These are phyloP conservation scores for Tanytarsus gracilentus DNA, from an alignment of 2,888 invertebrate species.

Conservation along the genomic window DNA sequence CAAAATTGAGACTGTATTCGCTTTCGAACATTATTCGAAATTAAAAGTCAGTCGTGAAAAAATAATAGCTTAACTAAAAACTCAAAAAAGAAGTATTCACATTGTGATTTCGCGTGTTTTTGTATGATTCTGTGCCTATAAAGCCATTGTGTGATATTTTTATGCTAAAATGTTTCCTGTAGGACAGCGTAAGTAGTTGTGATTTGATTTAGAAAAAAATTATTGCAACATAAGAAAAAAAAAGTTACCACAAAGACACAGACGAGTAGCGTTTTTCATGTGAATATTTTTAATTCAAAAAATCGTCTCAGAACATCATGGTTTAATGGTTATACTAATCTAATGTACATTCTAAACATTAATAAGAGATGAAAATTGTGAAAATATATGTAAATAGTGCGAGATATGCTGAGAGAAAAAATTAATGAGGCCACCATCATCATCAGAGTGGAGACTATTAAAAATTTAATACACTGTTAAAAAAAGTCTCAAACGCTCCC, in stretches of 20 bases:
- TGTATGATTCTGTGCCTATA: slow-evolving; percentile 35
- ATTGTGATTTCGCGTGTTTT: slow-evolving; percentile 39
- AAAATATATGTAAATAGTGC: neutral
- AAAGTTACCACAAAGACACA: slow-evolving; percentile 2
- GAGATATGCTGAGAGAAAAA: neutral
- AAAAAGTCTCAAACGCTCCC: too few relatives aligned
- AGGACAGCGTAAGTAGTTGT: slow-evolving; percentile 53
- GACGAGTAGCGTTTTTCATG: neutral
- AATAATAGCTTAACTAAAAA: slow-evolving; percentile 1
- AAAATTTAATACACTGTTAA: too few relatives aligned
- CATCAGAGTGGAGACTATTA: too few relatives aligned
- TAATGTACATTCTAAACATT: neutral
- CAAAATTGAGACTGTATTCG: too few relatives aligned
- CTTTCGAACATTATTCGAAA: neutral
- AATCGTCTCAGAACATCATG: neutral
- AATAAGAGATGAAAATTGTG: neutral
- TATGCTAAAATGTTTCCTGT: slow-evolving; percentile 52
- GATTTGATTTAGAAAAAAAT: neutral
- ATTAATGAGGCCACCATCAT: too few relatives aligned
- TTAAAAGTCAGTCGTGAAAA: slow-evolving; percentile 8
- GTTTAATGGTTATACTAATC: slow-evolving; percentile 10
- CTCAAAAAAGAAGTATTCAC: slow-evolving; percentile 7
- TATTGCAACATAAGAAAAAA: neutral
- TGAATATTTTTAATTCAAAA: neutral
- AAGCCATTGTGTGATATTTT: slow-evolving; percentile 33